Conservation (phyloP, 1,140 invertebrate species). For the Planococcus citri region DNA sequence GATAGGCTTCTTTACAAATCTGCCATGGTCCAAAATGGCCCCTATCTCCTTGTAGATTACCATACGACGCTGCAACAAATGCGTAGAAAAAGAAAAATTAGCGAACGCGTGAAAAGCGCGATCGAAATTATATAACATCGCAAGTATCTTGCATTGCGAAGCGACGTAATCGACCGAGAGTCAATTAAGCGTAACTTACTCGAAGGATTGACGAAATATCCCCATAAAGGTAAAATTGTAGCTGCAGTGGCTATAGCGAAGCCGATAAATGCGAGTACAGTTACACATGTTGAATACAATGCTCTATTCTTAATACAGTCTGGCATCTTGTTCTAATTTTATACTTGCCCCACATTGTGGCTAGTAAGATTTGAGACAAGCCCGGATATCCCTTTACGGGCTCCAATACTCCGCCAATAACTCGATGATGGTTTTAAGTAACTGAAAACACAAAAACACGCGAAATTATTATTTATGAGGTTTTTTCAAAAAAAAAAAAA, state of each 20-base stretch:
- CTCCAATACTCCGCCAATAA: too few relatives aligned
- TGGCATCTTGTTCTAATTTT: slow-evolving; percentile 10
- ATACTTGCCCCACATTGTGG: slow-evolving; percentile 8
- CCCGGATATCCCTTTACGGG: neutral
- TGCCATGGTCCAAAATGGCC: slow-evolving; percentile 78
- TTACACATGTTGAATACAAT: slow-evolving; percentile 10
- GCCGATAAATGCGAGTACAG: neutral
- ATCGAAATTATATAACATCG: too few relatives aligned
- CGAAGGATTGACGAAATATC: neutral
- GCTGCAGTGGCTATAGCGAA: neutral
- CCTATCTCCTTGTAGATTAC: slow-evolving; percentile 40
- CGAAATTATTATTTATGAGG: too few relatives aligned
- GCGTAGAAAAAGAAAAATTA: neutral
- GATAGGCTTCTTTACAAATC: slow-evolving; percentile 63
- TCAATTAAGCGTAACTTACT: neutral
- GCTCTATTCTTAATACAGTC: slow-evolving; percentile 13
- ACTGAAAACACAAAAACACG: too few relatives aligned
- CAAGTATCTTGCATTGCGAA: too few relatives aligned
- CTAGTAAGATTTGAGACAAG: neutral
- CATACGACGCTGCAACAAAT: slow-evolving; percentile 40
- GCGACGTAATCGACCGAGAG: too few relatives aligned
- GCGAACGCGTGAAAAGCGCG: too few relatives aligned
- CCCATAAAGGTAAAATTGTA: neutral
- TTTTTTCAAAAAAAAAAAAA: too few relatives aligned
- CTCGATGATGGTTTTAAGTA: too few relatives aligned